Base-by-base conservation (phyloP, 2,888 invertebrate species). In the Lordiphosa fenestrarum region DNA sequence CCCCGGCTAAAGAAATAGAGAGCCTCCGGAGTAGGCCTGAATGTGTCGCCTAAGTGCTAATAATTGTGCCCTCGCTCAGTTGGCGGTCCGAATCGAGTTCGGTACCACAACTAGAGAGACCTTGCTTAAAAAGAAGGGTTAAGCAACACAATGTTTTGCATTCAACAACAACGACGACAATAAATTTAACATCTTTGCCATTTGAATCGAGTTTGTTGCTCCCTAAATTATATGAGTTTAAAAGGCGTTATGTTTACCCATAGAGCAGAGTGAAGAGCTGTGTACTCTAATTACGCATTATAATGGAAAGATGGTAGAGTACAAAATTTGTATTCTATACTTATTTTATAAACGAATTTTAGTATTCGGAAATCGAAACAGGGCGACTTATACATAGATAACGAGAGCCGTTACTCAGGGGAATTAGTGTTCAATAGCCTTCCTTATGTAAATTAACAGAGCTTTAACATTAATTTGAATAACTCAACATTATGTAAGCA, bases 1-100 rank as follows among this genome's bases (percentile, higher is more conserved):
- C 66, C 73, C 70, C 56, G 30, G 30, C 62, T 46, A 37, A 19
- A 30, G 49, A 37, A 47, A 53, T 53, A 55, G 55, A 52, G 52
- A 50, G 55, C 55, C 54, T 38, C 42, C 60, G 66, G 61, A 58
- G 49, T 51, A 69, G 71, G 75, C 77, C 72, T 47, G 70, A 73
- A 73, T 69, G 83, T 83, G 72, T 71, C 71, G 70, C 74, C 69
- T 73, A 81, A 82, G 84, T 81, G 77, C 81, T 74, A 83, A 83
- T 80, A 83, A 82, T 76, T 76, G 76, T 73, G 72, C 77, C 70
- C 78, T 68, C 58, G 73, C 84, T 69, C 85, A 80, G 78, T 84
- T 71, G 84, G 85, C 66, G 74, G 84, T 84, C 76, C 56, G 9
- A 33, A 44, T 30, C 44, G 44, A 44, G 42, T 42, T 42, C 42